Evolutionary conservation across 2,113 vertebrate genomes (phyloP).

Genomic region (Megaleporinus macrocephalus): DNA sequence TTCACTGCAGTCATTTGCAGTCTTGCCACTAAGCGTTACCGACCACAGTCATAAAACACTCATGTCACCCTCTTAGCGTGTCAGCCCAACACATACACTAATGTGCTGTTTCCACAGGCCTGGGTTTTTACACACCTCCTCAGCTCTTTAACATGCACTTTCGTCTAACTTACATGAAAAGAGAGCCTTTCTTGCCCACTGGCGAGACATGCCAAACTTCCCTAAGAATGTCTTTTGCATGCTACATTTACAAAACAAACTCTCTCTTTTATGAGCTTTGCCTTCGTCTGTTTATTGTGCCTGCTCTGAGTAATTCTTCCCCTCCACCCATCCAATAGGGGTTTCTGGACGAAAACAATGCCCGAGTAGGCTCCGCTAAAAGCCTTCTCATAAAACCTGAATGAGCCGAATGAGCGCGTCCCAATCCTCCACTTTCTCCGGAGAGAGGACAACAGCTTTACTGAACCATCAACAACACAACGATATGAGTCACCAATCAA

Average conservation of each 20-base stretch:
- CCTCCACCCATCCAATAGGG: constrained; percentile 30
- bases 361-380: constrained; percentile 34
- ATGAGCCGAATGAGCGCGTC: constrained; percentile 36
- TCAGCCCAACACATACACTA: constrained; percentile 41
- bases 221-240: constrained; percentile 59
- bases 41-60: constrained; percentile 37
- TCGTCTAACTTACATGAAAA: background rate
- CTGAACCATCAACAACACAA: constrained; percentile 22
- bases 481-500: constrained; percentile 51
- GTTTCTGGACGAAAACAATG: constrained; percentile 48
- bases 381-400: constrained; percentile 53
- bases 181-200: constrained; percentile 6
- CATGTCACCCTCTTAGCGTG: constrained; percentile 27
- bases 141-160: background rate
- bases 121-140: constrained; percentile 21
- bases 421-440: background rate
- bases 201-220: constrained; percentile 50
- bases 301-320: constrained; percentile 38
- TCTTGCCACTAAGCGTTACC: constrained; percentile 23
- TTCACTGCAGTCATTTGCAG: constrained; percentile 35
- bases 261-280: constrained; percentile 39
- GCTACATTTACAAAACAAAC: constrained; percentile 46
- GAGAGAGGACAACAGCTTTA: background rate
- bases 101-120: constrained; percentile 47
- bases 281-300: constrained; percentile 41